Conservation (phyloP, 2,888 invertebrate genomes). For the Aethes cnicana region DNA sequence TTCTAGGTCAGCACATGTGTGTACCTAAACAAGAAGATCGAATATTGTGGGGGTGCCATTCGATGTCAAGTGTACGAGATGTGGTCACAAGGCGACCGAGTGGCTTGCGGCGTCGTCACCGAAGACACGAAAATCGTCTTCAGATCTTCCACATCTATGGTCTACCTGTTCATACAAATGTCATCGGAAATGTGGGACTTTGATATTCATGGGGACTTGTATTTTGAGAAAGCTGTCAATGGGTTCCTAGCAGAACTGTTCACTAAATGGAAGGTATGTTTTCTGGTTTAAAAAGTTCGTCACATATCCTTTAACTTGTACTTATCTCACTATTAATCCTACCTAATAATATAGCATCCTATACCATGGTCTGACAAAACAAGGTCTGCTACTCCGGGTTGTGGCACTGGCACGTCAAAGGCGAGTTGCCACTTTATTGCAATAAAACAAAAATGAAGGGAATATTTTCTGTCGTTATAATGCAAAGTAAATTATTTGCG, state of each 20-base stretch:
- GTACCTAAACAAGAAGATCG: slow-evolving; percentile 96
- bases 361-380: too few relatives aligned
- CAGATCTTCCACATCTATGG: slow-evolving; percentile 98
- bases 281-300: not conserved
- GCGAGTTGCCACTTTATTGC: too few relatives aligned
- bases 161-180: slow-evolving; percentile 99
- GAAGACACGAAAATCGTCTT: slow-evolving; percentile 98
- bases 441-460: too few relatives aligned
- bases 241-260: slow-evolving; percentile 98
- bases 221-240: slow-evolving; percentile 98
- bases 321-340: too few relatives aligned
- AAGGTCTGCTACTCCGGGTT: too few relatives aligned
- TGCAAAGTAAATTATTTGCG: too few relatives aligned
- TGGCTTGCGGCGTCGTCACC: slow-evolving; percentile 96
- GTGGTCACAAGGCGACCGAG: slow-evolving; percentile 97
- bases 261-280: slow-evolving; percentile 95
- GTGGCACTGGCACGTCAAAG: too few relatives aligned
- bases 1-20: slow-evolving; percentile 93
- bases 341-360: too few relatives aligned
- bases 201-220: slow-evolving; percentile 98
- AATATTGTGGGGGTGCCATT: slow-evolving; percentile 92
- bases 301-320: not conserved
- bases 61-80: slow-evolving; percentile 96
- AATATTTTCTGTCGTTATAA: too few relatives aligned
- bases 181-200: slow-evolving; percentile 99